Base-by-base conservation (phyloP, 1,140 invertebrate genomes). In the Meloidogyne hapla region DNA sequence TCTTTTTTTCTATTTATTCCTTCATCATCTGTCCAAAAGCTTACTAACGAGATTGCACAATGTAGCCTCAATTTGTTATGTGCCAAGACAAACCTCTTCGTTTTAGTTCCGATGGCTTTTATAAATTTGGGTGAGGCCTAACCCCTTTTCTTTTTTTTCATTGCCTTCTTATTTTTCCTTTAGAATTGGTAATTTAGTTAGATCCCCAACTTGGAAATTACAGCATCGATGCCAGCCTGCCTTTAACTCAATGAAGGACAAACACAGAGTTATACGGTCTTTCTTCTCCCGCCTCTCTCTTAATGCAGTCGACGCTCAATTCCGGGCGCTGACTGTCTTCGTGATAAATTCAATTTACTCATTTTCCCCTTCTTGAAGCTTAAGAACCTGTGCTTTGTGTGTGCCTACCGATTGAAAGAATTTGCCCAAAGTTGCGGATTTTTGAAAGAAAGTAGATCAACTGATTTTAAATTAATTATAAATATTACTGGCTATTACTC, bases 11-110 rank as follows among this genome's bases (percentile, higher is more conserved):
- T n/a, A n/a, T n/a, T n/a, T n/a, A n/a, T n/a, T 56, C n/a, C 48
- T n/a, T n/a, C 18, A 56, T 56, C n/a, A n/a, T 56, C 18, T 15
- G 18, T 6, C 3, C 12, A 6, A 21, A 56, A 56, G 48, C 48
- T n/a, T 48, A 48, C 45, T 56, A 56, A 56, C 48, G n/a, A 56
- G 48, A 56, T 56, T 48, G 48, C 48, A n/a, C n/a, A n/a, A 56
- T 56, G n/a, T 56, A 56, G 18, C n/a, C 6, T 21, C n/a, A n/a
- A n/a, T 56, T 56, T n/a, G 48, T 48, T 56, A 13, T 56, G 48
- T 56, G 48, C 48, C 48, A 56, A 56, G 48, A 56, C 48, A 56
- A 56, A 56, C 48, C 48, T 33, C 33, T 56, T 56, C 48, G 48
- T 56, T 56, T 4, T n/a, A 56, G 48, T 45, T 45, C 42, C 1